Evolutionary conservation across 2,797 vertebrate species (phyloP).

Genomic region (Sphenodon punctatus): DNA sequence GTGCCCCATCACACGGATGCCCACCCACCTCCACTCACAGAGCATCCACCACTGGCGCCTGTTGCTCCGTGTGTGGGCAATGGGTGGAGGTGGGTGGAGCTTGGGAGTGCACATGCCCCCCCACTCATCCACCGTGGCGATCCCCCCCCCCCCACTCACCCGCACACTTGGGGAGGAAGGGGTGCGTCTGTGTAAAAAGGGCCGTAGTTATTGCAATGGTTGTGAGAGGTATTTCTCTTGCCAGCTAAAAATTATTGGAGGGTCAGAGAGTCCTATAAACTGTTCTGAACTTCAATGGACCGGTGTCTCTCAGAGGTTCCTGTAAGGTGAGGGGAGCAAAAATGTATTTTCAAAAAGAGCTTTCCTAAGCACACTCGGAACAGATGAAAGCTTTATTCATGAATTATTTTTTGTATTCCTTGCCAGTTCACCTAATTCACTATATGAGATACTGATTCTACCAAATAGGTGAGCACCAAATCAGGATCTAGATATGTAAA

Average conservation of each 20-base stretch:
- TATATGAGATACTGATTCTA: background rate
- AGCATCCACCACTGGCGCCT: no score
- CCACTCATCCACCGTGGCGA: no score
- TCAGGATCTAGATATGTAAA: no score
- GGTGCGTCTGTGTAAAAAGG: no score
- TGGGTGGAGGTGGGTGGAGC: no score
- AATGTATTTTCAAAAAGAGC: background rate
- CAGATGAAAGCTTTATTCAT: background rate
- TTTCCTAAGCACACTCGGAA: background rate
- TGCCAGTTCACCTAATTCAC: background rate
- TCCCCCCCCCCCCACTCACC: no score
- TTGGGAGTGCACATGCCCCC: no score
- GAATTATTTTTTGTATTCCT: slow-evolving; percentile 7
- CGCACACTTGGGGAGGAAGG: no score
- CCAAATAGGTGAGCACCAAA: background rate
- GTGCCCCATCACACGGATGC: no score
- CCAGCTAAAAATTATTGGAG: background rate
- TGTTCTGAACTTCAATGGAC: background rate
- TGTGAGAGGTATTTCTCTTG: background rate
- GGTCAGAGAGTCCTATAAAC: background rate
- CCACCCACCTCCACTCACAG: no score
- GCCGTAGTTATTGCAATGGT: no score
- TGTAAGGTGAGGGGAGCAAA: background rate
- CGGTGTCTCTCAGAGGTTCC: background rate
- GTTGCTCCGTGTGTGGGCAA: no score